A percentile compares a stretch with the other conserved stretches of the same genome.
phyloP scores from a whole-genome alignment of 1,140 invertebrate species.

The Whitmania pigra region DNA sequence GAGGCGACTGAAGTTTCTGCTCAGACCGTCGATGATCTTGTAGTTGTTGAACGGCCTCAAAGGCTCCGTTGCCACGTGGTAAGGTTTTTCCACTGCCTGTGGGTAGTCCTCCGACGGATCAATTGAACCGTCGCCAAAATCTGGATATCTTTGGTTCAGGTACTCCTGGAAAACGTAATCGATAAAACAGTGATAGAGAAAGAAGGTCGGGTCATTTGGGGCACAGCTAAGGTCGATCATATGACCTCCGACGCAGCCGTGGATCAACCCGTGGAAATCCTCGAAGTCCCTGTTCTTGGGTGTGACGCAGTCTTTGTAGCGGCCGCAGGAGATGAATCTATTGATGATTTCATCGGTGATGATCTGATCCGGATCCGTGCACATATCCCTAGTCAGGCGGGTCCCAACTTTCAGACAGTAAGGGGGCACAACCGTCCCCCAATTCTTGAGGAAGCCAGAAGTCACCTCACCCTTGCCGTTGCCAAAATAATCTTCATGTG shows the following conservation, averaged over 20 bases:
- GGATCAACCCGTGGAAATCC: slow-evolving; percentile 4
- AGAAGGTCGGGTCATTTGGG: slow-evolving; percentile 5
- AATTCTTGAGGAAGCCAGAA: slow-evolving; percentile 12
- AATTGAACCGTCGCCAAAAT: neutral
- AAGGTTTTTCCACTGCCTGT: neutral
- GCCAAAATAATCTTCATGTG: neutral
- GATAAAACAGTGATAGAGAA: slow-evolving; percentile 8
- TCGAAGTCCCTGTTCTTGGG: slow-evolving; percentile 7
- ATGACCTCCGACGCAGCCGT: neutral
- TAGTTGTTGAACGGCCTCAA: neutral
- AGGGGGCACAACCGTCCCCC: slow-evolving; percentile 1
- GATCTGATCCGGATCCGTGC: neutral
- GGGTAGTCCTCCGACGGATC: too few species aligned
- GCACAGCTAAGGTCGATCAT: slow-evolving; percentile 12
- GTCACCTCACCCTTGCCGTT: neutral
- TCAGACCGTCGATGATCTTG: slow-evolving; percentile 17
- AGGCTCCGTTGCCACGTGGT: neutral
- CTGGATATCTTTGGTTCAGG: neutral
- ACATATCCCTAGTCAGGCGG: neutral
- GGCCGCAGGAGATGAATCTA: neutral
- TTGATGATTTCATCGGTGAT: slow-evolving; percentile 8
- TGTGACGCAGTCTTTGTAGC: neutral
- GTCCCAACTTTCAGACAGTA: neutral
- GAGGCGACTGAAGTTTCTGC: slow-evolving; percentile 1
- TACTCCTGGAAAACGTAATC: neutral